A percentile compares a stretch with the other conserved stretches of the same genome.
Evolutionary conservation across 2,888 invertebrate genomes (phyloP).

Genomic region (Sminthurinus aureus): DNA sequence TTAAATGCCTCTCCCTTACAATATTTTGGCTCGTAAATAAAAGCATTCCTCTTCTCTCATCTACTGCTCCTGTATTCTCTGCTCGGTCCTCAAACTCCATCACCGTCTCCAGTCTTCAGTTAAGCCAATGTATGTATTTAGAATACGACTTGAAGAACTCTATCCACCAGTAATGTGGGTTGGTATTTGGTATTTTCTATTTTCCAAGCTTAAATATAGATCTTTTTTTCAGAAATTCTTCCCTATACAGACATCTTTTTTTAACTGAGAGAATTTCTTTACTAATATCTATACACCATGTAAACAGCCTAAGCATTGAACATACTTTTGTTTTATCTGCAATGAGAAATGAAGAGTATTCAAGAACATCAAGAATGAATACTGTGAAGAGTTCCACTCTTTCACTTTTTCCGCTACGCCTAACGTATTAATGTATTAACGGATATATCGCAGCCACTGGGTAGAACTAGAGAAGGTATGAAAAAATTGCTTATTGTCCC

Average conservation of each 20-base stretch:
- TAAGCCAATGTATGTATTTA: neutral
- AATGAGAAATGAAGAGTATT: too few relatives aligned
- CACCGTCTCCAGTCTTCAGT: neutral
- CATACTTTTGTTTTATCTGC: too few relatives aligned
- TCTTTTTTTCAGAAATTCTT: neutral
- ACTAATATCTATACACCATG: neutral
- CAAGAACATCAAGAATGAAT: too few relatives aligned
- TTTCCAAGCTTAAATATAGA: neutral
- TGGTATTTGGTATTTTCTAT: neutral
- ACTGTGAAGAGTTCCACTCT: too few relatives aligned
- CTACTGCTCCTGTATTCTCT: neutral
- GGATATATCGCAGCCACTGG: too few relatives aligned
- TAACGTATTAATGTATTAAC: too few relatives aligned
- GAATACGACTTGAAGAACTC: neutral
- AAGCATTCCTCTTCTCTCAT: slow-evolving; percentile 3
- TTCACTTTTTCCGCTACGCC: too few relatives aligned
- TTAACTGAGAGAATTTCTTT: neutral
- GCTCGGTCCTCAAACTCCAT: neutral
- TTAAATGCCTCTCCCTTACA: slow-evolving; percentile 25
- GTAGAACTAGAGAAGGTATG: too few relatives aligned
- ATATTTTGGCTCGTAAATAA: slow-evolving; percentile 39
- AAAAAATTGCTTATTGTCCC: too few relatives aligned
- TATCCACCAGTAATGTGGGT: neutral
- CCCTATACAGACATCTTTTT: slow-evolving; percentile 1
- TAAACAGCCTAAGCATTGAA: too few relatives aligned